These are phyloP conservation scores for Morelia viridis DNA, from an alignment of 2,797 vertebrate species.

Conservation along the genomic window DNA sequence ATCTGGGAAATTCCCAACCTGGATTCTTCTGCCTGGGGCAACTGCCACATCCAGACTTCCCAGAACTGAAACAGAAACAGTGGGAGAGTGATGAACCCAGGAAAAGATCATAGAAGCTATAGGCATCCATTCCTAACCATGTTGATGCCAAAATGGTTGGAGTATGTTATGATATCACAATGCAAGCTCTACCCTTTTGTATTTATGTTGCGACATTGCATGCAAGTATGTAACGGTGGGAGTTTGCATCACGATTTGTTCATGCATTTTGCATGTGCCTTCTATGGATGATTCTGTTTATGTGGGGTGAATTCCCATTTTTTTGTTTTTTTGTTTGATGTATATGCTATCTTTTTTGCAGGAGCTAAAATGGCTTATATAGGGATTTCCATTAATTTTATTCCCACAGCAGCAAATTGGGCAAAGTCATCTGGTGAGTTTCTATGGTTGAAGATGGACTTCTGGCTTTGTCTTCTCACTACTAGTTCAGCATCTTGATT, in stretches of 20 bases:
- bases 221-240: background rate
- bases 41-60: background rate
- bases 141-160: background rate
- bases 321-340: background rate
- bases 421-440: background rate
- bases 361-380: background rate
- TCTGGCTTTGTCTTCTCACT: background rate
- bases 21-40: background rate
- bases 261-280: background rate
- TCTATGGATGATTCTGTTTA: background rate
- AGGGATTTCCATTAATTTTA: too few relatives aligned
- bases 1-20: background rate
- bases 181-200: background rate
- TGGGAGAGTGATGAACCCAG: background rate
- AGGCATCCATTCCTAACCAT: background rate
- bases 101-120: background rate
- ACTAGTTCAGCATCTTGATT: background rate
- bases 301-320: background rate
- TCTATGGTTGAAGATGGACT: background rate
- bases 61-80: background rate
- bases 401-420: too few relatives aligned
- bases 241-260: background rate
- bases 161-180: background rate
- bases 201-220: background rate
- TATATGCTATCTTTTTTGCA: background rate